Conservation (phyloP, 2,797 vertebrate species). For the Coendou prehensilis region DNA sequence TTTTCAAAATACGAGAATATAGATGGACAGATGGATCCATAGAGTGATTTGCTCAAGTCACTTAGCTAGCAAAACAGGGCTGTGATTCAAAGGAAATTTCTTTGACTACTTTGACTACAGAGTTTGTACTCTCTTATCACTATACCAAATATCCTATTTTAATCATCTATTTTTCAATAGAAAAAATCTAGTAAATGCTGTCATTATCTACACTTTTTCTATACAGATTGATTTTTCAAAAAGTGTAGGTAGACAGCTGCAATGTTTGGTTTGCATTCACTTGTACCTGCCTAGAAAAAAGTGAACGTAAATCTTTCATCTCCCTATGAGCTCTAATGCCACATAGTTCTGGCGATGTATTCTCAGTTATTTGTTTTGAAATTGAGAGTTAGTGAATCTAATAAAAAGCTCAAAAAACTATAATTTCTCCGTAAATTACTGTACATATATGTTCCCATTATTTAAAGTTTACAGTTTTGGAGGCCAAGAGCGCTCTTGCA, state of each 20-base stretch:
- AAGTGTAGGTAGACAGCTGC: background rate
- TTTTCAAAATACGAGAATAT: background rate
- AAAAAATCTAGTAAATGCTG: background rate
- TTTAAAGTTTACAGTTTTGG: conserved; percentile 23
- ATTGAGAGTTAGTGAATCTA: background rate
- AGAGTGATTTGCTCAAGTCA: background rate
- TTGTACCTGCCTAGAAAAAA: conserved; percentile 5
- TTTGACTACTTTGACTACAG: background rate
- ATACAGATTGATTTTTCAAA: background rate
- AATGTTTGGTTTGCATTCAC: conserved; percentile 11
- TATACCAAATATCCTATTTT: background rate
- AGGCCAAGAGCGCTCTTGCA: background rate
- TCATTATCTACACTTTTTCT: background rate
- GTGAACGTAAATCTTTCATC: background rate
- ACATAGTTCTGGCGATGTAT: background rate
- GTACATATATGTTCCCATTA: background rate
- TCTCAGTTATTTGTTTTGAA: background rate
- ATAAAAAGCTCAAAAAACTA: background rate
- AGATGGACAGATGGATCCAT: background rate
- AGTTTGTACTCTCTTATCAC: background rate
- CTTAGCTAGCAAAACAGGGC: background rate
- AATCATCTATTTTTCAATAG: background rate
- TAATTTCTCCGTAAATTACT: conserved; percentile 22
- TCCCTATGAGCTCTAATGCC: background rate
- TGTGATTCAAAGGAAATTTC: background rate